Evolutionary conservation across 2,113 vertebrate genomes (phyloP).

Genomic region (Cricetomys ansorgei): DNA sequence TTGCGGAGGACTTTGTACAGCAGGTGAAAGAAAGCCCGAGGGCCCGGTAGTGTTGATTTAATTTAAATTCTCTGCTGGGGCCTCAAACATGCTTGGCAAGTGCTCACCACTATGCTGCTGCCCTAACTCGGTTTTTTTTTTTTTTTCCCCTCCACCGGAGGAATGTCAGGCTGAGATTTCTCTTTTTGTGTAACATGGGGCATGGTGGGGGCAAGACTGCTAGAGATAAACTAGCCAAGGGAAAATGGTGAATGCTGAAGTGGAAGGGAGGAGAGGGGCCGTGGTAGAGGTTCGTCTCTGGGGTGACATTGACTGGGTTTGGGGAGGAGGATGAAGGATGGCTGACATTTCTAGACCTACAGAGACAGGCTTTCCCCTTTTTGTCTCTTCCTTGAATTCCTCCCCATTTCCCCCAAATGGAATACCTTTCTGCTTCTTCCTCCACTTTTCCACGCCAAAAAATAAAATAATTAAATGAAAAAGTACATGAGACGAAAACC

Average conservation of each 20-base stretch:
- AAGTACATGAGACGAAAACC: neutral
- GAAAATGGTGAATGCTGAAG: neutral
- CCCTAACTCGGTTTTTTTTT: neutral
- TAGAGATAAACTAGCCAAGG: neutral
- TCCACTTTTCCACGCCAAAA: neutral
- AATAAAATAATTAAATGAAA: too few species aligned
- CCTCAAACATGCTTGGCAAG: neutral
- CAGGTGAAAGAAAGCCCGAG: neutral
- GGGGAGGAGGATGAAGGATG: neutral
- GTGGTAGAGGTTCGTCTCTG: neutral
- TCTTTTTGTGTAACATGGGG: neutral
- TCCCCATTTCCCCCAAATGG: neutral
- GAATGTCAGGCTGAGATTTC: neutral
- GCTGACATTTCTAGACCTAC: neutral
- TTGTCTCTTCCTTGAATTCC: neutral
- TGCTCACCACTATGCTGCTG: neutral
- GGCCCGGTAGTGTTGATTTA: neutral
- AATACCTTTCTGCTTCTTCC: neutral
- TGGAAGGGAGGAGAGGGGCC: neutral
- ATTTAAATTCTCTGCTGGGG: neutral
- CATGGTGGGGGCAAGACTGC: neutral
- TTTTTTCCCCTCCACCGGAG: neutral
- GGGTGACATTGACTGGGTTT: neutral
- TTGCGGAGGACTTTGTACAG: neutral
- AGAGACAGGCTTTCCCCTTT: neutral